Conservation (phyloP, 2,113 vertebrate species). For the Lasiurus borealis region DNA sequence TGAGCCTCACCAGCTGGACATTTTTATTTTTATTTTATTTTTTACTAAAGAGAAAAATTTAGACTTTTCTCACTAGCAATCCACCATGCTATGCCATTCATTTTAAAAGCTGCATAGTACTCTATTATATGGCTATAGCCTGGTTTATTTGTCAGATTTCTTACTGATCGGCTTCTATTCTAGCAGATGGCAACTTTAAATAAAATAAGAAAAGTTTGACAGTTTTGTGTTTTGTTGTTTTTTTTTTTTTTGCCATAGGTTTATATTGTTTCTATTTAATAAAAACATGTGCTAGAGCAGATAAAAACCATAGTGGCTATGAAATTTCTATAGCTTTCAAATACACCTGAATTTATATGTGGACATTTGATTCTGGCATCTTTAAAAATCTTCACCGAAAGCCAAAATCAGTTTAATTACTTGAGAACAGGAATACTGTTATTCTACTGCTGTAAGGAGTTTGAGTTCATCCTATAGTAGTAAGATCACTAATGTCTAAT, state of each 20-base stretch:
- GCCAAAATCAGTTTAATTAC: background rate
- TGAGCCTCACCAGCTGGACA: too few species aligned
- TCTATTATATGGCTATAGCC: background rate
- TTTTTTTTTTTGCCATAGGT: background rate
- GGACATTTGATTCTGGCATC: background rate
- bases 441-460: background rate
- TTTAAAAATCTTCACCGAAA: background rate
- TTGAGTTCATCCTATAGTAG: background rate
- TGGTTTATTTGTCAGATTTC: background rate
- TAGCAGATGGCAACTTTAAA: background rate
- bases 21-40: background rate
- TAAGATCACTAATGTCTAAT: background rate
- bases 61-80: background rate
- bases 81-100: background rate
- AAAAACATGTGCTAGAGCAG: background rate
- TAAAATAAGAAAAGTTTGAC: background rate
- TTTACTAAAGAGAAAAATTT: background rate
- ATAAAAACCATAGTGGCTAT: background rate
- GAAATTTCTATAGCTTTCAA: conserved; percentile 5
- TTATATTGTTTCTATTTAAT: background rate
- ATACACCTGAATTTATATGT: background rate
- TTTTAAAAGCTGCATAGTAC: background rate
- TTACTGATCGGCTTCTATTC: background rate
- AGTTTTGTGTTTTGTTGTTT: background rate
- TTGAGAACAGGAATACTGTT: background rate